These are phyloP conservation scores for Squalus acanthias DNA, from an alignment of 2,797 vertebrate genomes.

Conservation along the genomic window DNA sequence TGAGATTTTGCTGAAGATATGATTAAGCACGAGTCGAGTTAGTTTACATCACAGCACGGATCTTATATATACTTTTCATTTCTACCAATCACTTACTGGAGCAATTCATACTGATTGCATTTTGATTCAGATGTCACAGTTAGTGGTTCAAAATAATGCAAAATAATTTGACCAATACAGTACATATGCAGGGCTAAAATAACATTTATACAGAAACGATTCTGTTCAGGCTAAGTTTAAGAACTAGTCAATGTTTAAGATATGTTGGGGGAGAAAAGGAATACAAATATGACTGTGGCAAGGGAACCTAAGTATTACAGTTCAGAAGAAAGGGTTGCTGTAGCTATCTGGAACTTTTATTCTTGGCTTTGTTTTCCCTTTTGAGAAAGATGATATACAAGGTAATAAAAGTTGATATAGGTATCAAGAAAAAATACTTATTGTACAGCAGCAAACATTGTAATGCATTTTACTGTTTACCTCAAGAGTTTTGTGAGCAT, in stretches of 20 bases:
- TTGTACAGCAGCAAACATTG: neutral
- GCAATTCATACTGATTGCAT: neutral
- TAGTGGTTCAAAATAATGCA: neutral
- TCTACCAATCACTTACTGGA: neutral
- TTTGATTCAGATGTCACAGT: neutral
- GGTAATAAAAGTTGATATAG: neutral
- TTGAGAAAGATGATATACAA: neutral
- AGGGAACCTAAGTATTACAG: neutral
- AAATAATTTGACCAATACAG: neutral
- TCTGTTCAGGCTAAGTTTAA: neutral
- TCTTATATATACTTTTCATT: neutral
- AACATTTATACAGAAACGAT: neutral
- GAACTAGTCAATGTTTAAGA: neutral
- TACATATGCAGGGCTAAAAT: neutral
- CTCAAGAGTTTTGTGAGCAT: no score
- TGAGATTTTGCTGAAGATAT: neutral
- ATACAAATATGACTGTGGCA: neutral
- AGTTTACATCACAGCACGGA: neutral
- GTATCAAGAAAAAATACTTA: neutral
- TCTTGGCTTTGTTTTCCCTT: neutral
- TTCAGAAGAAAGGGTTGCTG: neutral
- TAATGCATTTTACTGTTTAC: neutral
- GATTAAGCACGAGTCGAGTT: neutral
- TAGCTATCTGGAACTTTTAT: neutral
- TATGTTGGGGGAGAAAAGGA: neutral